Base-by-base conservation (phyloP, 2,113 vertebrate species). In the Mola mola region DNA sequence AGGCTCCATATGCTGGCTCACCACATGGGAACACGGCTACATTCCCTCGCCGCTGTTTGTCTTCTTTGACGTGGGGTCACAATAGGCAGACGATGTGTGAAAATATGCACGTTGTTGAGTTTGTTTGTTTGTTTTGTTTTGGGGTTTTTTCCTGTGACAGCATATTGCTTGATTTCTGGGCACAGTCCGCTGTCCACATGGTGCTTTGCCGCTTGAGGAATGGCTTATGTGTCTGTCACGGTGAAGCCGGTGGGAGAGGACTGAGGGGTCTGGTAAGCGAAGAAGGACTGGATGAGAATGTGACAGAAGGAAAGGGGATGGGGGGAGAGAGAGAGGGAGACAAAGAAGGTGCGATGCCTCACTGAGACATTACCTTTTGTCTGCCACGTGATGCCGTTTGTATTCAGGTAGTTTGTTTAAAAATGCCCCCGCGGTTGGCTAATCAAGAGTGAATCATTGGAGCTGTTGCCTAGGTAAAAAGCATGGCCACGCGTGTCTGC, bases 121-220 rank as follows among this genome's bases (percentile, higher is more conserved):
- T 70, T 82, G 66, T 19, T 71, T 29, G 31, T 69, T 57, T 64
- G n/a, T 44, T 33, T 57, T 68, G 33, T 33, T 33, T 47, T n/a
- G n/a, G n/a, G n/a, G n/a, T n/a, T 59, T 51, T 60, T 69, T 34
- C 29, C 57, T 43, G 52, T 69, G 60, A 74, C 58, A 81, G 76
- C 83, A 85, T 85, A 82, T 82, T 86, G 85, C 83, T 82, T 50
- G 65, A 75, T 82, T 88, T 90, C 86, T 86, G 86, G 85, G 88
- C 85, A 82, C 79, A 64, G 62, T 71, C 73, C 25, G 17, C 44
- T 44, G 75, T 83, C 83, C 85, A 82, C 86, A 88, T 90, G 83
- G 85, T 2, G 78, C 53, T 60, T 40, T 31, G 70, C 26, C 26
- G 53, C 65, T 81, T 69, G 21, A 58, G 70, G 75, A 82, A 87